Evolutionary conservation across 1,140 invertebrate species (phyloP).

Genomic region (Rhynchophorus ferrugineus): DNA sequence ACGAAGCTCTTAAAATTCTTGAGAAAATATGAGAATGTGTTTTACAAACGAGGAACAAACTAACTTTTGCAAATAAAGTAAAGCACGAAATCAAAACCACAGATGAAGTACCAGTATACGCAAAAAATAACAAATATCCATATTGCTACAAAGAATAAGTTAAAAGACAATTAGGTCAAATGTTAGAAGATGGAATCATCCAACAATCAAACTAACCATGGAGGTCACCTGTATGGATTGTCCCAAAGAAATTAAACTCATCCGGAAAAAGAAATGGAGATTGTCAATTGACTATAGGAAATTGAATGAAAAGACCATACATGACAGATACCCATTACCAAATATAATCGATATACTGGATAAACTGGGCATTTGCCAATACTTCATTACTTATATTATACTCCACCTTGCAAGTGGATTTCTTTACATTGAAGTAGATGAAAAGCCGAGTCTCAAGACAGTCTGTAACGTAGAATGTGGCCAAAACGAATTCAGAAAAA

Average conservation of each 20-base stretch:
- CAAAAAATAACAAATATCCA: slow-evolving; percentile 19
- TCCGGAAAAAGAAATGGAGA: slow-evolving; percentile 16
- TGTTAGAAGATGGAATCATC: slow-evolving; percentile 23
- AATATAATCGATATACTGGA: slow-evolving; percentile 14
- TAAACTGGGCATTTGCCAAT: slow-evolving; percentile 8
- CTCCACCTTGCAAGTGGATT: no score
- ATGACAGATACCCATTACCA: slow-evolving; percentile 16
- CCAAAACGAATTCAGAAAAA: slow-evolving; percentile 33
- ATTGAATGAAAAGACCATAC: slow-evolving; percentile 26
- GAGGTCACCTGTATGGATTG: slow-evolving; percentile 15
- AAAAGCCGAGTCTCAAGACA: slow-evolving; percentile 7
- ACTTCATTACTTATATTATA: slow-evolving; percentile 17
- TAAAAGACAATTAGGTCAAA: slow-evolving; percentile 22
- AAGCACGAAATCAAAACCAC: slow-evolving; percentile 18
- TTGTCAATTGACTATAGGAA: slow-evolving; percentile 22
- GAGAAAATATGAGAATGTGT: no score
- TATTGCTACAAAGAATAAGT: slow-evolving; percentile 23
- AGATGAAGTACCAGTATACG: slow-evolving; percentile 8
- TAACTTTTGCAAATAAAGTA: slow-evolving; percentile 13
- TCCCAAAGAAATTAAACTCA: slow-evolving; percentile 15
- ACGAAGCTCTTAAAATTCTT: no score
- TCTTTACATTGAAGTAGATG: slow-evolving; percentile 10
- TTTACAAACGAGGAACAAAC: no score
- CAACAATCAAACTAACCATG: slow-evolving; percentile 12
- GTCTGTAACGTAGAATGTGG: slow-evolving; percentile 11